Base-by-base conservation (phyloP, 2,888 invertebrate species). In the Dendrolimus pini region DNA sequence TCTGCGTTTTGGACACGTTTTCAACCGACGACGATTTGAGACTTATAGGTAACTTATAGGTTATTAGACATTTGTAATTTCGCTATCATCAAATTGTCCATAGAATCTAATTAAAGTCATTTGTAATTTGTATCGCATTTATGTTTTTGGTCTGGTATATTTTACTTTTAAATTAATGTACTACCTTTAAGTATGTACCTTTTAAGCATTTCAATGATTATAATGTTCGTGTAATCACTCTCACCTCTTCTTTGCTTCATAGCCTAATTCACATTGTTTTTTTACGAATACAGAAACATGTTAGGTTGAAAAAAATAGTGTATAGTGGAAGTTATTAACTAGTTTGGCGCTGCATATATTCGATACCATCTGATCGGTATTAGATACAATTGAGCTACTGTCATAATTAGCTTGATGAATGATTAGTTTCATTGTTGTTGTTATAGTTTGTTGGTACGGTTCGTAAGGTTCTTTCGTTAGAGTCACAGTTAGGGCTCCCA, bases 311-410 rank as follows among this genome's bases (percentile, higher is more conserved):
- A 68, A 63, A 67, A 70, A 71, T 66, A 67, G 58, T 57, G 64
- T 63, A 62, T 64, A 69, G 63, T 67, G 63, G 68, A 67, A 47
- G 47, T 7, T 47, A 47, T 47, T 12, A 47, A 68, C 62, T 67
- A 71, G 68, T 65, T 67, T 66, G 72, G 72, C 67, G 71, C 70
- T 67, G 67, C 71, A 65, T 70, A 65, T 81, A 80, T 78, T 82
- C 78, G 78, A 80, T 80, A 85, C 87, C 87, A 89, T 85, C 89
- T 84, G 89, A 79, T 89, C 88, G 87, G 86, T 85, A 83, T 86
- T 86, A 89, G 87, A 89, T 85, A 86, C 83, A 84, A 85, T 84
- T 83, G 82, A 83, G 79, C 82, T 83, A 80, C 82, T 84, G 80
- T 83, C 85, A 85, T 81, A 77, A 78, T 79, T 86, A 88, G 89